These are phyloP conservation scores for Pseudorectes ferrugineus DNA, from an alignment of 2,113 vertebrate species.

Conservation along the genomic window DNA sequence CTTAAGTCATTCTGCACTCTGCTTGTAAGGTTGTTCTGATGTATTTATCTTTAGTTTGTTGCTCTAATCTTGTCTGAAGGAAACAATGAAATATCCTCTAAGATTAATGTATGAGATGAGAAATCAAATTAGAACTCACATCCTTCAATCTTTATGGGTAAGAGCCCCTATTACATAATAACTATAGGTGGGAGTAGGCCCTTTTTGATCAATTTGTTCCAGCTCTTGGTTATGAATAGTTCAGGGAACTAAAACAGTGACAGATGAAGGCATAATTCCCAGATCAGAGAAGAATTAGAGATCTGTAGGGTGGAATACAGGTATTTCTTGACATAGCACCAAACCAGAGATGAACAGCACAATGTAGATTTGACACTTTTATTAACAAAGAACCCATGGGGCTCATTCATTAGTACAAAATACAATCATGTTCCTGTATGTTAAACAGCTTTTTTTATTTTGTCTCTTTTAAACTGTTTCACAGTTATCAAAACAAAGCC, in stretches of 20 bases:
- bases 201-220: background rate
- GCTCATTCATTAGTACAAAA: conserved; percentile 77
- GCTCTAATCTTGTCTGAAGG: background rate
- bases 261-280: background rate
- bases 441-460: conserved; percentile 63
- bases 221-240: background rate
- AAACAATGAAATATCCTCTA: background rate
- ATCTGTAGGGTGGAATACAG: background rate
- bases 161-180: background rate
- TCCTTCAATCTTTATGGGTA: background rate
- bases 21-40: background rate
- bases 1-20: background rate
- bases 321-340: background rate
- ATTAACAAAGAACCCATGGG: conserved; percentile 81
- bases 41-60: background rate
- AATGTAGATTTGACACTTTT: conserved; percentile 53
- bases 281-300: background rate
- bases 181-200: background rate
- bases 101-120: background rate
- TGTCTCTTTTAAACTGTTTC: conserved; percentile 66
- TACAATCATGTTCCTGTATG: conserved; percentile 68
- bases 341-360: background rate
- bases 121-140: background rate
- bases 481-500: conserved; percentile 69
- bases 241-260: background rate